Evolutionary conservation across 2,797 vertebrate species (phyloP).

Genomic region (Phrynocephalus guinanensis): DNA sequence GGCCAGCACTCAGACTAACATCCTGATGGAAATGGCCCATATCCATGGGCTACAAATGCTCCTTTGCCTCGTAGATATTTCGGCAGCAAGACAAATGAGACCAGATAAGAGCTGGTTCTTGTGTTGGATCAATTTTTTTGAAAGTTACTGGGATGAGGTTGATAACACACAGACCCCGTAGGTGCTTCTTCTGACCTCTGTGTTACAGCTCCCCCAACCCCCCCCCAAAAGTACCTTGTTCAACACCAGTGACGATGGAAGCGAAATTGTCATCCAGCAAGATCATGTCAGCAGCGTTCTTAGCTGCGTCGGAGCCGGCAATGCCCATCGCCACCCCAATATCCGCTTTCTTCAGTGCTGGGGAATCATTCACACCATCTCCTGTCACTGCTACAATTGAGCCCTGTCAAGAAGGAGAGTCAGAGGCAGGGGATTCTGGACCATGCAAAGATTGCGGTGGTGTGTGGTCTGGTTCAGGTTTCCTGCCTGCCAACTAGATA

Average conservation of each 20-base stretch:
- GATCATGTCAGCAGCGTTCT: slow-evolving; percentile 86
- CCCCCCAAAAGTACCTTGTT: slow-evolving; percentile 78
- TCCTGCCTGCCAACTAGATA: not conserved
- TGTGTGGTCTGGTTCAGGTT: not conserved
- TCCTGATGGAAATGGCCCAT: too few species aligned
- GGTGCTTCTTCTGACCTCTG: not conserved
- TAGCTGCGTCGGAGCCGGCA: slow-evolving; percentile 87
- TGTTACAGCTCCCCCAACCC: too few species aligned
- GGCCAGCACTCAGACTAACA: too few species aligned
- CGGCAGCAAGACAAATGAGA: too few species aligned
- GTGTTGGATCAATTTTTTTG: too few species aligned
- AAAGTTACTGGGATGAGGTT: too few species aligned
- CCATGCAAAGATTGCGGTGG: too few species aligned
- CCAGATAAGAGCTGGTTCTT: too few species aligned
- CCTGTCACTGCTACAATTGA: slow-evolving; percentile 88
- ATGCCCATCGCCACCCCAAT: slow-evolving; percentile 91
- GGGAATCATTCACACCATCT: slow-evolving; percentile 85
- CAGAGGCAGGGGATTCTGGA: too few species aligned
- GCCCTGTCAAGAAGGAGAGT: slow-evolving; percentile 70
- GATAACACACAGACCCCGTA: too few species aligned
- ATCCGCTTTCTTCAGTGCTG: slow-evolving; percentile 77
- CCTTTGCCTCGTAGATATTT: too few species aligned
- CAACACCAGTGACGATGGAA: slow-evolving; percentile 84
- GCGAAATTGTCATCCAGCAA: slow-evolving; percentile 44
- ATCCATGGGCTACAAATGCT: too few species aligned